phyloP scores from a whole-genome alignment of 2,797 vertebrate species.

The Aplochiton taeniatus region DNA sequence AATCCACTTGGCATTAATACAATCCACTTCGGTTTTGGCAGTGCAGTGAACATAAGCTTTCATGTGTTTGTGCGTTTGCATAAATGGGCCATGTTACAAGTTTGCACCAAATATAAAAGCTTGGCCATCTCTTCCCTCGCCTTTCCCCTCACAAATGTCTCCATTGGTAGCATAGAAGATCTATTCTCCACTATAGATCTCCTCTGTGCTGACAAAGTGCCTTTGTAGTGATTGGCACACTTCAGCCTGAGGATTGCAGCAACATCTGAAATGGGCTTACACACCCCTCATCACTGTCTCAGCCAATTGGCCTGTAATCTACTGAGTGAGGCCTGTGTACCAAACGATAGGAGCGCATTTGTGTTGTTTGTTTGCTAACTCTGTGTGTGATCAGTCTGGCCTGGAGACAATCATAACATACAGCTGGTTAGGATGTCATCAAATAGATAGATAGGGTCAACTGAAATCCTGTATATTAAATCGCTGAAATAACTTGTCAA shows the following conservation, averaged over 20 bases:
- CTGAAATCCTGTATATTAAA: too few relatives aligned
- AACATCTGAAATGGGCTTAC: constrained; percentile 20
- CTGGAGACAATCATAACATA: too few relatives aligned
- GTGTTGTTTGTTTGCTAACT: background rate
- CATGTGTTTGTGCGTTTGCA: too few relatives aligned
- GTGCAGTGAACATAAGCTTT: too few relatives aligned
- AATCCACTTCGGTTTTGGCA: too few relatives aligned
- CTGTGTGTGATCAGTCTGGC: background rate
- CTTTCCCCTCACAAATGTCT: background rate
- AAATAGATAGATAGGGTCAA: too few relatives aligned
- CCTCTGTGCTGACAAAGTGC: constrained; percentile 20
- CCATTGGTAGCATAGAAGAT: background rate
- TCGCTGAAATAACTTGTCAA: too few relatives aligned
- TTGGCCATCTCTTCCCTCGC: background rate
- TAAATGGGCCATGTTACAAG: too few relatives aligned
- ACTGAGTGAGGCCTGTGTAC: constrained; percentile 13
- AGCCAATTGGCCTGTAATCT: constrained; percentile 31
- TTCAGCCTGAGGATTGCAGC: constrained; percentile 15
- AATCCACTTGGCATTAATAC: too few relatives aligned
- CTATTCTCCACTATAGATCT: constrained; percentile 11
- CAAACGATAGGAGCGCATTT: background rate
- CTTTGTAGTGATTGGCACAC: constrained; percentile 16
- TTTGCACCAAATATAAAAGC: too few relatives aligned
- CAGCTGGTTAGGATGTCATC: too few relatives aligned
- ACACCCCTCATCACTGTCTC: constrained; percentile 17